phyloP scores from a whole-genome alignment of 2,113 vertebrate species.

The Macquaria ambigua region DNA sequence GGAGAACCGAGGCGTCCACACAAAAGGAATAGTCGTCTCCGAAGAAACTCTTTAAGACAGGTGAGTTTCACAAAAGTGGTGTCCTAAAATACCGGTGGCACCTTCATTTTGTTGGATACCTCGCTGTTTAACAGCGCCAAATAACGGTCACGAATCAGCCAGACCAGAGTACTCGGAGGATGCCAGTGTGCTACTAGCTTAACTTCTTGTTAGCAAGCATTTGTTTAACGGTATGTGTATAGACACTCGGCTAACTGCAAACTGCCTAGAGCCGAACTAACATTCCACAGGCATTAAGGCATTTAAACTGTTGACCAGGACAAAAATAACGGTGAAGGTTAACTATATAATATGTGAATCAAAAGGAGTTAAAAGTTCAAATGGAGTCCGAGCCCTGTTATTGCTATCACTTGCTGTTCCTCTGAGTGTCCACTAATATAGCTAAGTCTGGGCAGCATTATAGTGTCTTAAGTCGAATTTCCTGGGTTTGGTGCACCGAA shows the following conservation, averaged over 20 bases:
- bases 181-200: constrained; percentile 67
- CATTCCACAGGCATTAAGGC: not conserved
- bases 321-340: not conserved
- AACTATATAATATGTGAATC: not conserved
- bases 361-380: constrained; percentile 46
- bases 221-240: constrained; percentile 16
- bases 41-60: not conserved
- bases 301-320: not conserved
- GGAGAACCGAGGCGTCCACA: constrained; percentile 10
- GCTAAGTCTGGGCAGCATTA: not conserved
- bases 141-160: constrained; percentile 76
- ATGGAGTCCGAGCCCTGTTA: not conserved
- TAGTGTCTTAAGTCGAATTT: not conserved
- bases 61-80: constrained; percentile 7
- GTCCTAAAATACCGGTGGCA: accelerated
- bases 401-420: not conserved
- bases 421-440: not conserved
- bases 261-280: not conserved
- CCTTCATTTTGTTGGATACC: not conserved
- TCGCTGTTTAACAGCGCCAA: constrained; percentile 3
- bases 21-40: not conserved
- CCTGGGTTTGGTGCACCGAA: not conserved
- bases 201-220: constrained; percentile 69
- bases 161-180: constrained; percentile 21
- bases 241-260: not conserved